Base-by-base conservation (phyloP, 1,140 invertebrate genomes). In the Procambarus virginalis region DNA sequence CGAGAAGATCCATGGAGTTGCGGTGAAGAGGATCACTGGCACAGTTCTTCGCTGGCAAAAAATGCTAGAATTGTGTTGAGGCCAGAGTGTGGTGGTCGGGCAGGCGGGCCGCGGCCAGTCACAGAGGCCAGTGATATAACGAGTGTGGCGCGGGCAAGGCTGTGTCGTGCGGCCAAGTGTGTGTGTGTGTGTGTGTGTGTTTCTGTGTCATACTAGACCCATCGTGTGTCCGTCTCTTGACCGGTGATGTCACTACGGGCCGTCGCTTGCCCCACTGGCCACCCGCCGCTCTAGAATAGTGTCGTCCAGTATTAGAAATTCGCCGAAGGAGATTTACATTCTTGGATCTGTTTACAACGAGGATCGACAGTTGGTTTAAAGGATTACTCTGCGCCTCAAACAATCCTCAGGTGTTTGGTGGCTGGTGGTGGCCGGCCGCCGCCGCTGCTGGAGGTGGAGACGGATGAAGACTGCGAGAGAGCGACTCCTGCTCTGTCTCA, bases 331-430 rank as follows among this genome's bases (percentile, higher is more conserved):
- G 82, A 84, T 84, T 34, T 84, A 84, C 68, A 84, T 55, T 73
- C n/a, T 51, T 75, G 82, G 70, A 49, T 51, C 49, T 64, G 10
- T 49, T 48, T 78, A 51, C 76, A 6, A 34, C 76, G 17, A 48
- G 76, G 22, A 20, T 9, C 76, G 46, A 78, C 76, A 78, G 46
- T 2, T 9, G 49, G 12, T 46, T 48, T 51, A 73, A 34, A 51
- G 68, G 70, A 75, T 84, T 84, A 84, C 82, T 34, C 46, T 5
- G n/a, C 68, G 70, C 70, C 55, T 73, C 82, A 76, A 22, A 45
- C 34, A 55, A n/a, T 10, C 8, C 45, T 68, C 80, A 34, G 34
- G 5, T 58, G 10, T 34, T 6, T 46, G 20, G 9, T 58, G 46
- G 51, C 48, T 46, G 34, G 8, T 4, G 68, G 49, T 55, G 49